Evolutionary conservation across 2,888 invertebrate genomes (phyloP).

Genomic region (Leptinotarsa haldemani): DNA sequence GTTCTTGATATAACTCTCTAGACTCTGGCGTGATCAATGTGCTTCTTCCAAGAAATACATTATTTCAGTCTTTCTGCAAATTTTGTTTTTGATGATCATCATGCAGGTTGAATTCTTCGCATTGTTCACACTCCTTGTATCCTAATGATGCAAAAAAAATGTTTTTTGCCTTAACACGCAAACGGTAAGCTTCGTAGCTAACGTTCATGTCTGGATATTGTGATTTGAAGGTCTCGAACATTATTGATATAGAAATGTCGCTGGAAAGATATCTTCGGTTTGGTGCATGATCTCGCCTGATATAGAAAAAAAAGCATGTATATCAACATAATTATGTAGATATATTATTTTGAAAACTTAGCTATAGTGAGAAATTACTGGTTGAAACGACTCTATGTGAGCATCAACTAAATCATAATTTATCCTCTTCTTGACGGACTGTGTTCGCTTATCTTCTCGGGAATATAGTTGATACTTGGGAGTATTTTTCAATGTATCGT

Average conservation of each 20-base stretch:
- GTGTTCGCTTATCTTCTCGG: slow-evolving; percentile 19
- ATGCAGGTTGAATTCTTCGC: slow-evolving; percentile 21
- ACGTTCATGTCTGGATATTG: slow-evolving; percentile 20
- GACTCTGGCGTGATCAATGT: slow-evolving; percentile 23
- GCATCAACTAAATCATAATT: slow-evolving; percentile 20
- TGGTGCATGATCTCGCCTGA: slow-evolving; percentile 23
- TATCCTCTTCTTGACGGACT: slow-evolving; percentile 25
- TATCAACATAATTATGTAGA: background rate
- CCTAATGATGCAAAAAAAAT: slow-evolving; percentile 23
- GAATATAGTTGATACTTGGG: slow-evolving; percentile 20
- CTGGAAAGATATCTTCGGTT: slow-evolving; percentile 21
- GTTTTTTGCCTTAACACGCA: background rate
- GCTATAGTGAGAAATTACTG: slow-evolving; percentile 21
- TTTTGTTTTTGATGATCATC: slow-evolving; percentile 21
- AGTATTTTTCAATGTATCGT: no score
- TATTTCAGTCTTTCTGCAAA: slow-evolving; percentile 18
- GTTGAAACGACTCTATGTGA: slow-evolving; percentile 25
- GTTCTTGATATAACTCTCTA: slow-evolving; percentile 27
- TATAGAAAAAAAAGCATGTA: slow-evolving; percentile 6
- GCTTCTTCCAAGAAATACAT: slow-evolving; percentile 17
- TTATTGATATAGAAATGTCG: slow-evolving; percentile 21
- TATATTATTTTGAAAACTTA: slow-evolving; percentile 10
- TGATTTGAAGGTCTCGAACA: slow-evolving; percentile 21
- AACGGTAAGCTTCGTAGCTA: background rate
- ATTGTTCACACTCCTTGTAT: slow-evolving; percentile 25